Base-by-base conservation (phyloP, 2,797 vertebrate species). In the Mormyrus hasselquistii region DNA sequence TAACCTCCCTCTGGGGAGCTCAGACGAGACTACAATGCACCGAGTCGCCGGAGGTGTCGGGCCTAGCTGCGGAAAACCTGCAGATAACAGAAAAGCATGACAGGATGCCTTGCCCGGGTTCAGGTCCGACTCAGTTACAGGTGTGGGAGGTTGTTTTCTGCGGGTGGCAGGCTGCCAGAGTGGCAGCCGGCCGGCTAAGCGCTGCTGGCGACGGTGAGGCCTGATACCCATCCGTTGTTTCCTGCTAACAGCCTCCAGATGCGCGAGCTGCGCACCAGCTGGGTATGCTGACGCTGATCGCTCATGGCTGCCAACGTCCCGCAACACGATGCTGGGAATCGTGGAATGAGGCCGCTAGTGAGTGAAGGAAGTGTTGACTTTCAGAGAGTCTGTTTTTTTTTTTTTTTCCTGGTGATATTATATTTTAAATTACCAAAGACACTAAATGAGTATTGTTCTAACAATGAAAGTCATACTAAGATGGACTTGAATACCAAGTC, bases 291-390 rank as follows among this genome's bases (percentile, higher is more conserved):
- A 29, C 34, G 34, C 44, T 44, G 59, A 55, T 55, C 38, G 59
- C 34, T 86, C 59, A 22, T 41, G 83, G 83, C 57, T 47, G 88
- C 62, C 84, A 87, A 55, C 82, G 55, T 44, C 83, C 92, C 89
- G 88, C 91, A 92, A 91, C 90, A 89, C 88, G 59, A 29, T 90
- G 90, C 90, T 92, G 90, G 41, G 92, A 89, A 92, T 91, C 91
- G 91, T 88, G 65, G 44, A 44, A 87, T 38, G 19, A 16, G n/a
- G 34, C 88, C 76, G n/a, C 25, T 22, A 86, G 29, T 86, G 85
- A 84, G n/a, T 22, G 47, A 49, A 19, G 29, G 59, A 57, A 52
- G 38, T 14, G 25, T 14, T 10, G 14, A 49, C 34, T 62, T 59
- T 59, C 76, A 59, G 57, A 73, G 76, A 82, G 19, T 57, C 50